These are phyloP conservation scores for Ammodramus savannarum DNA, from an alignment of 2,113 vertebrate species.

Conservation along the genomic window DNA sequence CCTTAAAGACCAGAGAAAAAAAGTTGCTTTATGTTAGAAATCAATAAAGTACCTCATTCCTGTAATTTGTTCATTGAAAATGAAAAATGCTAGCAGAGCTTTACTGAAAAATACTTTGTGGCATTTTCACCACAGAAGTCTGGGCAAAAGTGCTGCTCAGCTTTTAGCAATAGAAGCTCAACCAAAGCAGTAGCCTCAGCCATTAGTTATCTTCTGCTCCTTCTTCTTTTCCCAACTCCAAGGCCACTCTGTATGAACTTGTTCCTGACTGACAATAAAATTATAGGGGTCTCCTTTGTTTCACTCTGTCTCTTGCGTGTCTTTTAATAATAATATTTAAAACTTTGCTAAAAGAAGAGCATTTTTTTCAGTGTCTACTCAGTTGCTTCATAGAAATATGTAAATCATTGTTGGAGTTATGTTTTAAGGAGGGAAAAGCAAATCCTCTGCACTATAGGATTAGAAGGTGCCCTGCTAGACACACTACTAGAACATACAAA, in stretches of 20 bases:
- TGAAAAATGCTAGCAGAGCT: neutral
- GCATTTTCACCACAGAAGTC: neutral
- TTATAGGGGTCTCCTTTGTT: neutral
- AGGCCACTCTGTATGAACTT: neutral
- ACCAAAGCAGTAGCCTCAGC: neutral
- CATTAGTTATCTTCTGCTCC: neutral
- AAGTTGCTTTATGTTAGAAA: neutral
- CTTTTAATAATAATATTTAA: neutral
- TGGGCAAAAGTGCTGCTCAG: neutral
- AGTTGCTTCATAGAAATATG: neutral
- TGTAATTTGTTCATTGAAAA: neutral
- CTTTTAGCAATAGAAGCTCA: neutral
- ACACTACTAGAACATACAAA: neutral
- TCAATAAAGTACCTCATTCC: neutral
- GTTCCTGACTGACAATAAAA: neutral
- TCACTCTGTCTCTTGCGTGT: neutral
- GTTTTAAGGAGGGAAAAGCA: neutral
- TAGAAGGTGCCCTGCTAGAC: neutral
- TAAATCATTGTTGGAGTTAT: neutral
- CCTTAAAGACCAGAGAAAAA: neutral
- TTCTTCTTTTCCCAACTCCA: neutral
- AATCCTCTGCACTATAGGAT: neutral
- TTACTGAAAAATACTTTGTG: neutral
- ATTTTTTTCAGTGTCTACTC: neutral
- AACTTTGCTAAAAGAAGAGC: neutral